phyloP scores from a whole-genome alignment of 2,113 vertebrate genomes.

The Panthera leo region DNA sequence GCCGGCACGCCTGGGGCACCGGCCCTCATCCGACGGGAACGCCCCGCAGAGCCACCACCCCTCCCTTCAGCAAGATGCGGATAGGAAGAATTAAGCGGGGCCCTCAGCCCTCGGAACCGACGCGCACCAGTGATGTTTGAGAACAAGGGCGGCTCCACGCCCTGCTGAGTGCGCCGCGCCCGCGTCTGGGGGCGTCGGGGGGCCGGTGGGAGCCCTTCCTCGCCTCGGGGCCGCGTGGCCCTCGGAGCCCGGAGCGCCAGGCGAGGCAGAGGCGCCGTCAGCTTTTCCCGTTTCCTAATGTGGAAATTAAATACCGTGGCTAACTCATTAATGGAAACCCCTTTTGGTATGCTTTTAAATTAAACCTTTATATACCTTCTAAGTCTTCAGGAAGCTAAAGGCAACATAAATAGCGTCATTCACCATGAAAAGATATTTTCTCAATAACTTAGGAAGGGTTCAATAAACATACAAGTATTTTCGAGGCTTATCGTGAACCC shows the following conservation, averaged over 20 bases:
- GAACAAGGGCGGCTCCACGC: conserved; percentile 34
- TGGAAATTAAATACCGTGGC: conserved; percentile 31
- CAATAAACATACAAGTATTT: conserved; percentile 74
- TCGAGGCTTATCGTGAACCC: conserved; percentile 78
- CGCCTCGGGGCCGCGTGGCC: neutral
- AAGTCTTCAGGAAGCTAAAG: conserved; percentile 78
- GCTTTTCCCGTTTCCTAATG: conserved; percentile 32
- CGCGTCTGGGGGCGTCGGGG: too few relatives aligned
- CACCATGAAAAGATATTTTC: conserved; percentile 75
- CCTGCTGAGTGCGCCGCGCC: neutral
- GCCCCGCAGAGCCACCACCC: neutral
- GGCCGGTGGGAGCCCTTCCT: neutral
- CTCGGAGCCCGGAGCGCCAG: neutral
- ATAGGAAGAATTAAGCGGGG: rapidly evolving
- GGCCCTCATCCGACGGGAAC: neutral
- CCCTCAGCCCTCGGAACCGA: neutral
- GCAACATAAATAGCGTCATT: conserved; percentile 81
- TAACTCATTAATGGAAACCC: conserved; percentile 61
- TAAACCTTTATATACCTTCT: conserved; percentile 69
- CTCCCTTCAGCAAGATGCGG: neutral
- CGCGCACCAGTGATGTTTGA: neutral
- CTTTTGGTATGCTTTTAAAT: conserved; percentile 70
- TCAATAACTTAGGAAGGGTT: conserved; percentile 82
- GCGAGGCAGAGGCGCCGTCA: neutral
- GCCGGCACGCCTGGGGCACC: rapidly evolving